phyloP scores from a whole-genome alignment of 1,140 invertebrate species.

The Leptestheria dahalacensis region DNA sequence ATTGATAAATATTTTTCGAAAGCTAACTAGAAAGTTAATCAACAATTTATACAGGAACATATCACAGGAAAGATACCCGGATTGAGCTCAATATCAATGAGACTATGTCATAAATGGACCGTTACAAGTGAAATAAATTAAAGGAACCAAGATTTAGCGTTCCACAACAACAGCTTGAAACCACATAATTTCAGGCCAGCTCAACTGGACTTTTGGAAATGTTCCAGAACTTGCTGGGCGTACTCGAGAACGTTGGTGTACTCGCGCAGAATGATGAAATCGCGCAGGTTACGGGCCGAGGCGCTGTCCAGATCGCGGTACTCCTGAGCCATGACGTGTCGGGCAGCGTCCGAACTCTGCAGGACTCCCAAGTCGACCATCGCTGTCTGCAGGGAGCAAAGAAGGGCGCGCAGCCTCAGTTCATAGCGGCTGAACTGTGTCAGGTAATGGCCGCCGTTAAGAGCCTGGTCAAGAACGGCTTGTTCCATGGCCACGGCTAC shows the following conservation, averaged over 20 bases:
- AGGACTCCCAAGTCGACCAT: conserved; percentile 37
- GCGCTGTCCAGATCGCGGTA: conserved; percentile 29
- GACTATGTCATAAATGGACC: no score
- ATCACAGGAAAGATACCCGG: no score
- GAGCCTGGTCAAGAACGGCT: conserved; percentile 42
- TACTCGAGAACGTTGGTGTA: conserved; percentile 47
- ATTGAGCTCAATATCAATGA: no score
- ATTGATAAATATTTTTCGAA: no score
- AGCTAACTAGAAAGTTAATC: no score
- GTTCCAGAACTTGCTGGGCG: conserved; percentile 37
- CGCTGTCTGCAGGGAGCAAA: conserved; percentile 38
- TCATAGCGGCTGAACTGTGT: conserved; percentile 39
- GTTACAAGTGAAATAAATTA: no score
- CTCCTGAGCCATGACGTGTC: conserved; percentile 39
- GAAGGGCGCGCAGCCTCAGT: conserved; percentile 36
- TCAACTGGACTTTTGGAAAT: conserved; percentile 22
- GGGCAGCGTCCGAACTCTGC: conserved; percentile 32
- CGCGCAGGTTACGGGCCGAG: conserved; percentile 36
- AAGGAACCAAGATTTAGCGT: no score
- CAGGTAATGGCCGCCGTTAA: conserved; percentile 32
- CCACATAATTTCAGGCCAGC: no score
- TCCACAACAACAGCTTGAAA: no score
- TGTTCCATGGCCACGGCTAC: conserved; percentile 49
- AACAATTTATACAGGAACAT: no score
- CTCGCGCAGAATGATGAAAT: conserved; percentile 48